Base-by-base conservation (phyloP, 2,797 vertebrate species). In the Danio albolineatus region DNA sequence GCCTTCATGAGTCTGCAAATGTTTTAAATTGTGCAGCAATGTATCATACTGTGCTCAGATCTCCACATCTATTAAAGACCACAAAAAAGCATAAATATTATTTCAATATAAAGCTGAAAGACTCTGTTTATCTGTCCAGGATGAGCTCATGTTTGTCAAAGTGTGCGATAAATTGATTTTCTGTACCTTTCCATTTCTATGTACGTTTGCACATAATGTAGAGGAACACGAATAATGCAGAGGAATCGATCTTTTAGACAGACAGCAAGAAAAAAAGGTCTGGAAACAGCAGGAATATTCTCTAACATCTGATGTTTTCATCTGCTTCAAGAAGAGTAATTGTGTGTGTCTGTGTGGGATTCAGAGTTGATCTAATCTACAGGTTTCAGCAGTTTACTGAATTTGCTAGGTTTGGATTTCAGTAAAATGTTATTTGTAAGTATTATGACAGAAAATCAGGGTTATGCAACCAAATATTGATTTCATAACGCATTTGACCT, bases 121-220 rank as follows among this genome's bases (percentile, higher is more conserved):
- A 17, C 28, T 10, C 64, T 4, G 28, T 21, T 44, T 13, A 9
- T 6, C 10, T 4, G 9, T 48, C 13, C 41, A 59, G 28, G 59
- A 19, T 10, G 6, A 21, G 46, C 36, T 62, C 72, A 74, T 21
- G 73, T 53, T 48, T 75, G 59, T 64, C 59, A 41, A 64, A 13
- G 38, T 43, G 17, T 39, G 16, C 5, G 44, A 61, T 53, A 5
- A 43, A 75, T 21, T 21, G 36, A 54, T 53, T 75, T 75, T 16
- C 59, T 51, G 36, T 38, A 48, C n/a, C n/a, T n/a, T n/a, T 28
- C 28, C 1, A 0, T 64, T 41, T 53, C 12, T 0, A 3, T 64
- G 59, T 28, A 64, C 5, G 7, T 41, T 39, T 70, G 6, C 46
- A 21, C 38, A 41, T 53, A 21, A 21, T 41, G 38, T 51, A 4